Evolutionary conservation across 2,113 vertebrate species (phyloP).

Genomic region (Apodemus speciosus): DNA sequence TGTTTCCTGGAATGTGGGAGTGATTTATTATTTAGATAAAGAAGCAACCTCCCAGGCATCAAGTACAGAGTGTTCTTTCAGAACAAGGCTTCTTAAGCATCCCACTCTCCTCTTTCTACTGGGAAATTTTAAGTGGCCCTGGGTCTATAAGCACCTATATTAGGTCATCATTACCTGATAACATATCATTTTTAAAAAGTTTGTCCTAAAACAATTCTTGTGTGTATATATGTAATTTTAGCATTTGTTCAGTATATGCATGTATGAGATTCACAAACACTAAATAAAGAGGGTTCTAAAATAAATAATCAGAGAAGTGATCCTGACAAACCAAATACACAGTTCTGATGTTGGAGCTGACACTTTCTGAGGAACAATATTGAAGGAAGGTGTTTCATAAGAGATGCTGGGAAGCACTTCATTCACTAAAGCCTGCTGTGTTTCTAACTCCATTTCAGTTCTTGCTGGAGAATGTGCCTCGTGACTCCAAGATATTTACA

Average conservation of each 20-base stretch:
- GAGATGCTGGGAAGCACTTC: too few relatives aligned
- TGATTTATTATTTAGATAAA: constrained; percentile 28
- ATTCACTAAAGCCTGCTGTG: not conserved
- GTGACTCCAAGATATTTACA: not conserved
- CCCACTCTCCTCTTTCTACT: not conserved
- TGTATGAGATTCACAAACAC: not conserved
- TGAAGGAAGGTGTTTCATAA: not conserved
- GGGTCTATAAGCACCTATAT: not conserved
- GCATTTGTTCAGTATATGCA: not conserved
- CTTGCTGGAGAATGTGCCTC: not conserved
- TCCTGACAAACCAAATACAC: not conserved
- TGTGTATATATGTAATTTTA: not conserved
- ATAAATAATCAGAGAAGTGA: not conserved
- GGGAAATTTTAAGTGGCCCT: not conserved
- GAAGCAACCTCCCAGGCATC: not conserved
- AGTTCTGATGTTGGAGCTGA: constrained; percentile 1
- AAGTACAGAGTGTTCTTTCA: constrained; percentile 45
- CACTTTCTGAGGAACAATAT: not conserved
- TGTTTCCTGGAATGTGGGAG: not conserved
- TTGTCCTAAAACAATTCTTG: not conserved
- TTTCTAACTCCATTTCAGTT: not conserved
- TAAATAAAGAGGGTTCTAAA: not conserved
- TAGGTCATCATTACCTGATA: too few relatives aligned
- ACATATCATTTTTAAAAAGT: not conserved
- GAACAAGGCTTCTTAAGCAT: not conserved